A percentile compares a stretch with the other conserved stretches of the same genome.
Evolutionary conservation across 2,113 vertebrate genomes (phyloP).

Genomic region (Sinocyclocheilus maitianheensis): DNA sequence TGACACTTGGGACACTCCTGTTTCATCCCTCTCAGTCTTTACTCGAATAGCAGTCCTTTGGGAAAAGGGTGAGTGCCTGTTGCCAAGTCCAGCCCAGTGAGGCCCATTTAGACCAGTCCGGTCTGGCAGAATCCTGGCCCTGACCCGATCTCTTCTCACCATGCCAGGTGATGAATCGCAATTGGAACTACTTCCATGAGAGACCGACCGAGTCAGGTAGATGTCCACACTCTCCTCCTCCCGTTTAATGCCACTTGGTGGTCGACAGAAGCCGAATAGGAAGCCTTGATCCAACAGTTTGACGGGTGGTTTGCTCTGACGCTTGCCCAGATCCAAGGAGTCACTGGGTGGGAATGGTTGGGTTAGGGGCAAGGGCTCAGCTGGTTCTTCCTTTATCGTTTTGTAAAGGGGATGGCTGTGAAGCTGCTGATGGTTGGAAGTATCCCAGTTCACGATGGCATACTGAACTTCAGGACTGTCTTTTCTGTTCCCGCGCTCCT

Average conservation of each 20-base stretch:
- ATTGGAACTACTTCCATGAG: slow-evolving; percentile 51
- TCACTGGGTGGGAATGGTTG: slow-evolving; percentile 65
- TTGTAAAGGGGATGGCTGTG: slow-evolving; percentile 73
- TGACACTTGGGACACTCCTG: slow-evolving; percentile 53
- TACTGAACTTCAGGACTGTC: slow-evolving; percentile 28
- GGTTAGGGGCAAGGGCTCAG: slow-evolving; percentile 73
- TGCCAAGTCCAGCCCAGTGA: slow-evolving; percentile 56
- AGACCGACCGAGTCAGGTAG: slow-evolving; percentile 63
- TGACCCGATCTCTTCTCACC: slow-evolving; percentile 41
- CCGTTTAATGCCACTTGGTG: slow-evolving; percentile 71
- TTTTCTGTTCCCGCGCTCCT: slow-evolving; percentile 3
- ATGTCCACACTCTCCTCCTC: slow-evolving; percentile 80
- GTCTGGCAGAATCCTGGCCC: slow-evolving; percentile 44
- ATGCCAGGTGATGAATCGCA: slow-evolving; percentile 23
- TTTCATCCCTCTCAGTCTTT: slow-evolving; percentile 68
- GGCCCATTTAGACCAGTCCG: slow-evolving; percentile 53
- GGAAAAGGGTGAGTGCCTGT: slow-evolving; percentile 52
- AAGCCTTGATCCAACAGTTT: slow-evolving; percentile 81
- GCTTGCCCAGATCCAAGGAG: slow-evolving; percentile 76
- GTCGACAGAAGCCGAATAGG: slow-evolving; percentile 77
- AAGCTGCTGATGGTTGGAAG: slow-evolving; percentile 59
- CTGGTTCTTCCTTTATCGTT: slow-evolving; percentile 78
- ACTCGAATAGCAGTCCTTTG: slow-evolving; percentile 49
- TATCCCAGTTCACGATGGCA: slow-evolving; percentile 34
- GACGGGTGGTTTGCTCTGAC: slow-evolving; percentile 80